Percentiles rank a stretch among this genome's conserved stretches.
phyloP scores from a whole-genome alignment of 1,140 invertebrate genomes.

The Drosophila orena region DNA sequence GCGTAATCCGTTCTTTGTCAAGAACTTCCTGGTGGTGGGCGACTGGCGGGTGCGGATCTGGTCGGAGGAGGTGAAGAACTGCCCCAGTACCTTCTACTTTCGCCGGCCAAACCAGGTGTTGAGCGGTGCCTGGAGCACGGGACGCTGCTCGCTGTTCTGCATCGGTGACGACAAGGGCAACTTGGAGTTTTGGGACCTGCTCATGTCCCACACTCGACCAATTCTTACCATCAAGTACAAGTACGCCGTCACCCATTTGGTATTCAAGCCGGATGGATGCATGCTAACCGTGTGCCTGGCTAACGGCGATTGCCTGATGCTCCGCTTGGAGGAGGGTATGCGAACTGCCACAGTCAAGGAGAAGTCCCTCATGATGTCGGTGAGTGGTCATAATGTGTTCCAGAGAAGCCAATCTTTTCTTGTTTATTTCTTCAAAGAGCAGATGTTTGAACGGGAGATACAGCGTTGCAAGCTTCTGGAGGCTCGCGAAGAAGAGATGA shows the following conservation, averaged over 20 bases:
- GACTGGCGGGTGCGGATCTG: conserved; percentile 95
- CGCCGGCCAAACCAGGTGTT: conserved; percentile 88
- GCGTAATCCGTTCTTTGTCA: conserved; percentile 93
- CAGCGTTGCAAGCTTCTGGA: conserved; percentile 95
- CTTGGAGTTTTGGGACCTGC: conserved; percentile 94
- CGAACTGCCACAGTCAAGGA: conserved; percentile 90
- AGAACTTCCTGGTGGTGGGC: conserved; percentile 95
- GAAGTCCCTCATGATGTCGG: conserved; percentile 89
- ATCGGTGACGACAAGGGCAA: conserved; percentile 92
- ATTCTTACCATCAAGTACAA: conserved; percentile 86
- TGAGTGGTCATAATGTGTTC: background rate
- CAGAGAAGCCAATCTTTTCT: conserved; percentile 72
- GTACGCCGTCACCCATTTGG: conserved; percentile 85
- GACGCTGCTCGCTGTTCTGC: conserved; percentile 93
- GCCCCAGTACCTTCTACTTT: conserved; percentile 94
- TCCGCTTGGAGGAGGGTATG: conserved; percentile 93
- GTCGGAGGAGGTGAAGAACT: conserved; percentile 95
- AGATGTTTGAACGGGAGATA: conserved; percentile 94
- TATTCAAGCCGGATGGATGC: conserved; percentile 87
- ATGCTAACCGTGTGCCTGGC: conserved; percentile 91
- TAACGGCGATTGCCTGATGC: conserved; percentile 90
- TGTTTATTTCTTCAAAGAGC: too few species aligned
- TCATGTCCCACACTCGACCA: conserved; percentile 92
- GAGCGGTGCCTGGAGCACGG: conserved; percentile 93
- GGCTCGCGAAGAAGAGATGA: conserved; percentile 90